Evolutionary conservation across 2,888 invertebrate species (phyloP), one percentile per base, ranked within the genome.

Genomic region (Amiota mariae): DNA sequence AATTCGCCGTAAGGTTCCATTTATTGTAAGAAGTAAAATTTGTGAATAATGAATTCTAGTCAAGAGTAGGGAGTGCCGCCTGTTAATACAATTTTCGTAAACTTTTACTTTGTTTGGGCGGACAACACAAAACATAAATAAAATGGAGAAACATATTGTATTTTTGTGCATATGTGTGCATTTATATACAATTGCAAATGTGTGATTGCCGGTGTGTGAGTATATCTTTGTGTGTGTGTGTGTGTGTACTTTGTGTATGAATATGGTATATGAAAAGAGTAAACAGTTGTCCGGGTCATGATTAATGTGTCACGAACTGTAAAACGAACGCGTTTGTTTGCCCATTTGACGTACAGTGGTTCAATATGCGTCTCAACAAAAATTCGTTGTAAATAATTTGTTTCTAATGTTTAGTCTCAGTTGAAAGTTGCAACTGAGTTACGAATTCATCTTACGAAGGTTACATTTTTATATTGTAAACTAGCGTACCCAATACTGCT

Each of bases 281-380:
- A 20, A 18, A 36, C 36, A n/a, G 84, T 86, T 86, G 86, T 78
- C 85, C 84, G 78, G 82, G 86, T 86, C 85, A 85, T 83, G 82
- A 83, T 83, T 83, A 83, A 83, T 83, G 85, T 86, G 86, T 78
- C 86, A 83, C 84, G 82, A 85, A 82, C 77, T 81, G 78, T 74
- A 76, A 81, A 82, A 72, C 75, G 75, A 84, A 72, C 75, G 73
- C 77, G 72, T 75, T 75, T 72, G 75, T 77, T 76, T 81, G 72
- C 73, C 72, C 36, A 63, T 48, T 73, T 76, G 73, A 67, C 71
- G 75, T 81, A 85, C 82, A 80, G 76, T 85, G 86, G 81, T 9
- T 51, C 15, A 20, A 54, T 10, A 48, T 18, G 15, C 10, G 10
- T 6, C 8, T 6, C 36, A 36, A 24, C 3, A 24, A 24, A 36